phyloP scores from a whole-genome alignment of 35 echinoderm and acorn worm genomes.

The Holothuria glaberrima region DNA sequence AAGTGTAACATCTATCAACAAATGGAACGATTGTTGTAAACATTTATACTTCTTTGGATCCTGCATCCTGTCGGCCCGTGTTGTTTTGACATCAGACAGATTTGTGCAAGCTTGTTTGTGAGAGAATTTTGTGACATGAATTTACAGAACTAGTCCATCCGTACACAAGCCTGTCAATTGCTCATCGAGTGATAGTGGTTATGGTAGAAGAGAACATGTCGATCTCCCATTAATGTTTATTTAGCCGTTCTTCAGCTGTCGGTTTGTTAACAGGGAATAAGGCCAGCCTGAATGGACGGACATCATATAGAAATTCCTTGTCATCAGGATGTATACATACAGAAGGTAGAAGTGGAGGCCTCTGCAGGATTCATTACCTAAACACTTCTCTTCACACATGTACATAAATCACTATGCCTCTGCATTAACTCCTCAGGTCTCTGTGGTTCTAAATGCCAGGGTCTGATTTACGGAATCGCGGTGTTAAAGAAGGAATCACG shows the following conservation, averaged over 20 bases:
- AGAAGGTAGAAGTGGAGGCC: not conserved
- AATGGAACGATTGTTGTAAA: too few relatives aligned
- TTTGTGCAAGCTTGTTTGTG: too few relatives aligned
- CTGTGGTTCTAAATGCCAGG: constrained; percentile 35
- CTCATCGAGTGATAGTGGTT: not conserved
- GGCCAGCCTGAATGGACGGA: not conserved
- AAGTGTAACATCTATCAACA: too few relatives aligned
- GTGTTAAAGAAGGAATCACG: too few relatives aligned
- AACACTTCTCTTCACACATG: constrained; percentile 34
- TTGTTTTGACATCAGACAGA: too few relatives aligned
- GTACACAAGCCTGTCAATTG: too few relatives aligned
- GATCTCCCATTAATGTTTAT: constrained; percentile 38
- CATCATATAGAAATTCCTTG: constrained; percentile 32
- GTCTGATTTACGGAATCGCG: constrained; percentile 1
- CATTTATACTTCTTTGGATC: too few relatives aligned
- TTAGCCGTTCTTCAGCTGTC: constrained; percentile 7
- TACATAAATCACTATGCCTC: constrained; percentile 7
- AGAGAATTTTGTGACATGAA: too few relatives aligned
- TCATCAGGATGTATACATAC: not conserved
- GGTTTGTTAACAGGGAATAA: not conserved
- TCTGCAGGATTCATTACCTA: constrained; percentile 26
- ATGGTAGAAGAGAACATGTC: too few relatives aligned
- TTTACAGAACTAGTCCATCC: too few relatives aligned
- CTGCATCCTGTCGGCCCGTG: too few relatives aligned
- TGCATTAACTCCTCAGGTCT: not conserved